phyloP scores from a whole-genome alignment of 2,113 vertebrate species.

The Platanista minor region DNA sequence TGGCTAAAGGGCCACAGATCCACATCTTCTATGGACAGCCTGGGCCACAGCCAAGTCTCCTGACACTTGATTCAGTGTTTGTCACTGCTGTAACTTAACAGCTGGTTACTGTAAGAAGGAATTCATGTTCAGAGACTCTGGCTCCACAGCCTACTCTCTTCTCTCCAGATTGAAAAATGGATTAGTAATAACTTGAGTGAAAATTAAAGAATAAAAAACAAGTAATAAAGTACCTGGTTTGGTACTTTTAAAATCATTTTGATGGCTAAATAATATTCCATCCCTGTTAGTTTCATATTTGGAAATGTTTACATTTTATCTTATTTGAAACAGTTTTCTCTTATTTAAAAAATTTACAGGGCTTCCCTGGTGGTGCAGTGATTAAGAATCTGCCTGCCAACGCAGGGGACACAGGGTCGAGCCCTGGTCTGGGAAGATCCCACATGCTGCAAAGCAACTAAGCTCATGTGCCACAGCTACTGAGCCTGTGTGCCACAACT shows the following conservation, averaged over 20 bases:
- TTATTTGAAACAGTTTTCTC: neutral
- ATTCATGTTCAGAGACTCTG: neutral
- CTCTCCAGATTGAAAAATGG: neutral
- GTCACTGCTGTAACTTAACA: neutral
- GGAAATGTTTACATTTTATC: neutral
- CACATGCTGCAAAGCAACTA: too few species aligned
- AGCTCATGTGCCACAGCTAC: too few species aligned
- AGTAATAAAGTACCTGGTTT: neutral
- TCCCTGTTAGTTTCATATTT: neutral
- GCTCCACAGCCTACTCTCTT: neutral
- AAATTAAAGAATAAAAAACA: neutral
- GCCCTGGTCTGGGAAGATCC: too few species aligned
- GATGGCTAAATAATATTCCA: neutral
- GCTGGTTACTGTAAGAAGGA: neutral
- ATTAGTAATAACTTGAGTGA: neutral
- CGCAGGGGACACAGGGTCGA: too few species aligned
- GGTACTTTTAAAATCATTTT: neutral
- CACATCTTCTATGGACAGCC: neutral
- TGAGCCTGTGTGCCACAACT: too few species aligned
- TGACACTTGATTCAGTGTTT: neutral
- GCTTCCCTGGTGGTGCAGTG: too few species aligned
- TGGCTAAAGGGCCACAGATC: neutral
- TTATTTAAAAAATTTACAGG: neutral
- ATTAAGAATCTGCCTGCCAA: too few species aligned
- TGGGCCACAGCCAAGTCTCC: neutral